phyloP scores from a whole-genome alignment of 2,797 vertebrate species.

The Aselliscus stoliczkanus region DNA sequence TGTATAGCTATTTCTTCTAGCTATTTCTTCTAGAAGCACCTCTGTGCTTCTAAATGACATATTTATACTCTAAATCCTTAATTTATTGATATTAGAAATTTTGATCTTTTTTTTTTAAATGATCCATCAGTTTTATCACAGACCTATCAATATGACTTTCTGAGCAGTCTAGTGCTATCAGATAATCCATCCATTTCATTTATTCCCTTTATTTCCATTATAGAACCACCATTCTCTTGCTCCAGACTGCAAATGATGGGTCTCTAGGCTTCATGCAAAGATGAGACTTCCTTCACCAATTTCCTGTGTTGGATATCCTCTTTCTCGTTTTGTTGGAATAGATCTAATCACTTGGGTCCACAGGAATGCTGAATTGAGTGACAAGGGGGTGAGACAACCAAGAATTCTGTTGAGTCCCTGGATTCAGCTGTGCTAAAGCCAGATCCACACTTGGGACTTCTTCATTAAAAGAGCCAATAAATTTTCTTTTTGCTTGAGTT shows the following conservation, averaged over 20 bases:
- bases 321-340: not conserved
- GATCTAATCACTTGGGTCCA: not conserved
- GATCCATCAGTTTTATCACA: not conserved
- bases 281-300: not conserved
- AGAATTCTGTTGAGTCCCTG: not conserved
- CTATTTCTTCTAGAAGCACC: not conserved
- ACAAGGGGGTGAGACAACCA: not conserved
- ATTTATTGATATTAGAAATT: not conserved
- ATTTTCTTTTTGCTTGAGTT: not conserved
- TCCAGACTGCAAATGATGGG: not conserved
- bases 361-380: not conserved
- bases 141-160: not conserved
- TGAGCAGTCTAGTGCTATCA: not conserved
- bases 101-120: not conserved
- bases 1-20: not conserved
- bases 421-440: not conserved
- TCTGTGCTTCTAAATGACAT: slow-evolving; percentile 6
- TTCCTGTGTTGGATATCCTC: not conserved
- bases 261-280: not conserved
- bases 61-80: not conserved
- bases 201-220: not conserved
- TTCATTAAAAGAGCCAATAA: slow-evolving; percentile 6
- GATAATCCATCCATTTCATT: not conserved
- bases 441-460: not conserved
- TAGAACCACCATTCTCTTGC: not conserved